phyloP scores from a whole-genome alignment of 2,113 vertebrate species.

The Chaetura pelagica region DNA sequence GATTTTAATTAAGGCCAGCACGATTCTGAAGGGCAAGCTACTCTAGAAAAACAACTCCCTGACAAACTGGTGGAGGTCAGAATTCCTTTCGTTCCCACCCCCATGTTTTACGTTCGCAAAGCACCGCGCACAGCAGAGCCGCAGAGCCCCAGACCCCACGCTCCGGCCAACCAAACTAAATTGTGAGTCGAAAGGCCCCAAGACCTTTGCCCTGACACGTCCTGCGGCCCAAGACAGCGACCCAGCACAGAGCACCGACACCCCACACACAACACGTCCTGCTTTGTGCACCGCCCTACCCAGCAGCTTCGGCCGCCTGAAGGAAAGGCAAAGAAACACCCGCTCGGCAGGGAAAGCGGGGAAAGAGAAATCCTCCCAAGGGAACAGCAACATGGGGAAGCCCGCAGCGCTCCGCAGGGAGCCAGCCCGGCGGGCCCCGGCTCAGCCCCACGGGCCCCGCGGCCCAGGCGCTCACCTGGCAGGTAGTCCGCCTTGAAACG shows the following conservation, averaged over 20 bases:
- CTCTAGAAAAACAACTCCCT: background rate
- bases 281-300: rapidly evolving
- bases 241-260: background rate
- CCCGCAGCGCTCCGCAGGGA: rapidly evolving
- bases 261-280: background rate
- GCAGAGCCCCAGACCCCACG: rapidly evolving
- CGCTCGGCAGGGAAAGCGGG: rapidly evolving
- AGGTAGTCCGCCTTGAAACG: slow-evolving; percentile 88
- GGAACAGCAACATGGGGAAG: rapidly evolving
- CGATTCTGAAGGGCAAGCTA: background rate
- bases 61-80: background rate
- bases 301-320: rapidly evolving
- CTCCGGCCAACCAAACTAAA: rapidly evolving
- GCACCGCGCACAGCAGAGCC: background rate
- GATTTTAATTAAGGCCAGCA: background rate
- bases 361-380: rapidly evolving
- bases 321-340: background rate
- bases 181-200: rapidly evolving
- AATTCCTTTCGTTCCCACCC: background rate
- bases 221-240: rapidly evolving
- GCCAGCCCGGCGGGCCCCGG: background rate
- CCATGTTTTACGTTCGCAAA: rapidly evolving
- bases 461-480: slow-evolving; percentile 78
- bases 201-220: background rate
- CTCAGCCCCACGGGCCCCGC: background rate